phyloP scores from a whole-genome alignment of 2,888 invertebrate genomes.

The Arge pagana region DNA sequence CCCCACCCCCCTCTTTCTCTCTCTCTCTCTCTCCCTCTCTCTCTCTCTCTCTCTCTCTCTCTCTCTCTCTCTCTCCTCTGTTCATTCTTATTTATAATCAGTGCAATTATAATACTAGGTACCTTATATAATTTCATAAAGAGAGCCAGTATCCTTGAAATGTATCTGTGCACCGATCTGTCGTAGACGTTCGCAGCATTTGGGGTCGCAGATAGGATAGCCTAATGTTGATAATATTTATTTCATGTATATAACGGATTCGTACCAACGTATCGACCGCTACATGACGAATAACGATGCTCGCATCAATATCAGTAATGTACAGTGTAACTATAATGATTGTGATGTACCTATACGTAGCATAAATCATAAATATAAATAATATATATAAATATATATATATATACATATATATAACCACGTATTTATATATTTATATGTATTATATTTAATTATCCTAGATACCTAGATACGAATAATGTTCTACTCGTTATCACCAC shows the following conservation, averaged over 20 bases:
- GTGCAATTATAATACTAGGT: conserved; percentile 57
- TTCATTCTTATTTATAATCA: conserved; percentile 52
- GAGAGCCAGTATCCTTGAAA: conserved; percentile 57
- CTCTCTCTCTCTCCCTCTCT: no score
- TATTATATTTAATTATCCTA: conserved; percentile 34
- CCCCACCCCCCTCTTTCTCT: no score
- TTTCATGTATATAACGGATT: conserved; percentile 57
- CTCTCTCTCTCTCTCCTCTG: no score
- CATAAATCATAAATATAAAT: conserved; percentile 31
- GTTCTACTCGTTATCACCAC: conserved; percentile 30
- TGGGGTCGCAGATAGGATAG: conserved; percentile 45
- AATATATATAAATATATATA: conserved; percentile 20
- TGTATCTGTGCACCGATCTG: conserved; percentile 38
- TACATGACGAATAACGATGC: conserved; percentile 3
- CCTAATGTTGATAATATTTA: conserved; percentile 57
- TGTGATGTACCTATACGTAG: conserved; percentile 57
- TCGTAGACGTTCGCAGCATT: conserved; percentile 30
- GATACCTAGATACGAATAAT: conserved; percentile 34
- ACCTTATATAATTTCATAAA: conserved; percentile 58
- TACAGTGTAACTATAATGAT: conserved; percentile 58
- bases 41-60: no score
- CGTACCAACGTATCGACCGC: conserved; percentile 39
- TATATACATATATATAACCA: conserved; percentile 16
- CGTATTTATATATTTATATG: conserved; percentile 26
- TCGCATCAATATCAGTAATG: conserved; percentile 49